Percentiles rank a stretch among this genome's conserved stretches.
phyloP scores from a whole-genome alignment of 2,113 vertebrate genomes.

The Nyctereutes procyonoides region DNA sequence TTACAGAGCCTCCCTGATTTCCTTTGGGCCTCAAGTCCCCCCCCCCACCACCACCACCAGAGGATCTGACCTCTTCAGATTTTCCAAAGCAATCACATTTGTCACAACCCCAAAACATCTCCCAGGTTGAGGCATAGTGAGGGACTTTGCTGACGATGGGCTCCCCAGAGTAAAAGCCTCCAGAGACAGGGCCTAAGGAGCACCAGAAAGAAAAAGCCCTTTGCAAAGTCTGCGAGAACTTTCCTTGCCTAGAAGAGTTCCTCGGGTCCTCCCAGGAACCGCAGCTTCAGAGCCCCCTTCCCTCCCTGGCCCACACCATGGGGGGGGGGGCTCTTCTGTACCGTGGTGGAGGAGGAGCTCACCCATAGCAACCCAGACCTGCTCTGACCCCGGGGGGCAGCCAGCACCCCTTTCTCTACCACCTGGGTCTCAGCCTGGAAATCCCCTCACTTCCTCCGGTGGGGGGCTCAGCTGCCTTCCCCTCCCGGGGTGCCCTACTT shows the following conservation, averaged over 20 bases:
- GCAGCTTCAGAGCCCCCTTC: background rate
- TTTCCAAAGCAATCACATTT: conserved; percentile 58
- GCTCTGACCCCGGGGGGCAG: background rate
- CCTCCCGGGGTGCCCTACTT: background rate
- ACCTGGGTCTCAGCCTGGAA: background rate
- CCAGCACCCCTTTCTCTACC: background rate
- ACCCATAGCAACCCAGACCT: background rate
- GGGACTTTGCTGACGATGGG: conserved; percentile 36
- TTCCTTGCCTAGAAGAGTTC: background rate
- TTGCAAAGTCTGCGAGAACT: background rate
- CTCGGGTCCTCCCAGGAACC: background rate
- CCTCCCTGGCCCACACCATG: background rate
- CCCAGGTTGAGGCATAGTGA: background rate
- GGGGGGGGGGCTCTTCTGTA: background rate
- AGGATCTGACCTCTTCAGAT: conserved; percentile 44
- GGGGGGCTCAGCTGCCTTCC: background rate
- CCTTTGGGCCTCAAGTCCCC: background rate
- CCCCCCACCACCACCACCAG: background rate
- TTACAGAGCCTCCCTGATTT: background rate
- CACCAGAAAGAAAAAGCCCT: background rate
- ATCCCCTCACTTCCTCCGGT: background rate
- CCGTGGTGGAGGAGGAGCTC: background rate
- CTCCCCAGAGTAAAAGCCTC: conserved; percentile 12
- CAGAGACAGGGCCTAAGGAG: background rate
- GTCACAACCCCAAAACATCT: background rate